A percentile compares a stretch with the other conserved stretches of the same genome.
Evolutionary conservation across 53 echinoderm and acorn worm species (phyloP).

Genomic region (Echinometra lucunter): DNA sequence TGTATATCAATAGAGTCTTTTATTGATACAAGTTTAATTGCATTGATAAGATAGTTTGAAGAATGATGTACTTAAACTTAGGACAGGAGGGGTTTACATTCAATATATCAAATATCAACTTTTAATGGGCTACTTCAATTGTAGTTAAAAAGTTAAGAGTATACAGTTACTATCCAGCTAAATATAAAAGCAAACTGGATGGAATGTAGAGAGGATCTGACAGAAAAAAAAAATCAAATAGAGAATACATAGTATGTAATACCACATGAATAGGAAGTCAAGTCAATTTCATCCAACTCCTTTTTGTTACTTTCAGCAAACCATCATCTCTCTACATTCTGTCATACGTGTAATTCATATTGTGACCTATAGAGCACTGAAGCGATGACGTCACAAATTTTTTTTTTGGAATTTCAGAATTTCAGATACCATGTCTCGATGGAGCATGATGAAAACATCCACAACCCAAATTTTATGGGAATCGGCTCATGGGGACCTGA

Average conservation of each 20-base stretch:
- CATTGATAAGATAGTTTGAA: not conserved
- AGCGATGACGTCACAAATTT: too few relatives aligned
- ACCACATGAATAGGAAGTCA: not conserved
- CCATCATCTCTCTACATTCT: not conserved
- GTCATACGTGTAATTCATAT: not conserved
- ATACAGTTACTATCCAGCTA: not conserved
- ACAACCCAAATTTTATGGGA: too few relatives aligned
- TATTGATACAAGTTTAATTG: constrained; percentile 19
- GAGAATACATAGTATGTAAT: too few relatives aligned
- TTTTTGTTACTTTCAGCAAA: not conserved
- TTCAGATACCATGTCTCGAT: too few relatives aligned
- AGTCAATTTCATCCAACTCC: not conserved
- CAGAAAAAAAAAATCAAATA: not conserved
- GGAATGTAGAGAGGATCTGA: constrained; percentile 3
- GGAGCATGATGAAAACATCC: too few relatives aligned
- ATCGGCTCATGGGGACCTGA: too few relatives aligned
- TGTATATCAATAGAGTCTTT: constrained; percentile 39
- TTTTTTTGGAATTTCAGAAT: too few relatives aligned
- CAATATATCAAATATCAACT: not conserved
- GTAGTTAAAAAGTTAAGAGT: not conserved
- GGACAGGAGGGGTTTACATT: not conserved
- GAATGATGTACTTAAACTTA: not conserved
- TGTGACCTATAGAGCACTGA: not conserved
- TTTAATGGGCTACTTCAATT: not conserved
- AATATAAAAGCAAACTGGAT: not conserved